A percentile compares a stretch with the other conserved stretches of the same genome.
phyloP scores from a whole-genome alignment of 2,113 vertebrate species.

The Planiliza haematocheilus region DNA sequence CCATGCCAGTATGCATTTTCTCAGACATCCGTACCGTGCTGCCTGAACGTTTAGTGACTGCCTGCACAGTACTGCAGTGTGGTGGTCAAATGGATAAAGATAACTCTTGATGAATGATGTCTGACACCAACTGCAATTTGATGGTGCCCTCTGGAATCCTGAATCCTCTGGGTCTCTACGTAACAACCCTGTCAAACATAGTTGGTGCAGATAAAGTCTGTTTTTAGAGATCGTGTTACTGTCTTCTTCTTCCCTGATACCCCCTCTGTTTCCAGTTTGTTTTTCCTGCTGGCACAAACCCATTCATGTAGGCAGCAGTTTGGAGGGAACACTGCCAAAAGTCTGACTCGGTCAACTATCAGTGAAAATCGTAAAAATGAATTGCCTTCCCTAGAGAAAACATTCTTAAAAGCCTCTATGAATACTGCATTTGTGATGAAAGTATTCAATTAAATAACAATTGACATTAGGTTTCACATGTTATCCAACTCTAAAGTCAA shows the following conservation, averaged over 20 bases:
- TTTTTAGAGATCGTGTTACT: conserved; percentile 66
- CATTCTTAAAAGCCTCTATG: conserved; percentile 43
- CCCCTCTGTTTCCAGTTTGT: conserved; percentile 46
- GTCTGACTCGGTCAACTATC: conserved; percentile 54
- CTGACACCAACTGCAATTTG: conserved; percentile 73
- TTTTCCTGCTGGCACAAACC: conserved; percentile 58
- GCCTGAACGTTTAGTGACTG: conserved; percentile 40
- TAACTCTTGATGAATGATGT: conserved; percentile 69
- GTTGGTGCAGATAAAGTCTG: conserved; percentile 64
- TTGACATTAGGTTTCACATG: conserved; percentile 48
- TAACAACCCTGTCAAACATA: conserved; percentile 62
- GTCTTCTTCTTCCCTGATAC: conserved; percentile 42
- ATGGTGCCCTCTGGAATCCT: conserved; percentile 50
- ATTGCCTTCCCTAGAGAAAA: conserved; percentile 51
- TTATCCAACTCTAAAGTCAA: conserved; percentile 62
- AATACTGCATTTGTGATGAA: conserved; percentile 49
- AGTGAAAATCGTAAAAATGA: conserved; percentile 69
- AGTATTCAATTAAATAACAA: conserved; percentile 61
- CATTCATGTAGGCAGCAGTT: conserved; percentile 55
- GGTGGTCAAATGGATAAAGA: conserved; percentile 59
- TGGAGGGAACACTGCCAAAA: conserved; percentile 53
- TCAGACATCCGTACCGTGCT: conserved; percentile 61
- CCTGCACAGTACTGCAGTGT: conserved; percentile 48
- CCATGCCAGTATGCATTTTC: conserved; percentile 71
- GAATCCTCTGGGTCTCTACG: conserved; percentile 43